Percentiles rank a stretch among this genome's conserved stretches.
phyloP scores from a whole-genome alignment of 2,888 invertebrate genomes.

The Ichneumoninae sp. region DNA sequence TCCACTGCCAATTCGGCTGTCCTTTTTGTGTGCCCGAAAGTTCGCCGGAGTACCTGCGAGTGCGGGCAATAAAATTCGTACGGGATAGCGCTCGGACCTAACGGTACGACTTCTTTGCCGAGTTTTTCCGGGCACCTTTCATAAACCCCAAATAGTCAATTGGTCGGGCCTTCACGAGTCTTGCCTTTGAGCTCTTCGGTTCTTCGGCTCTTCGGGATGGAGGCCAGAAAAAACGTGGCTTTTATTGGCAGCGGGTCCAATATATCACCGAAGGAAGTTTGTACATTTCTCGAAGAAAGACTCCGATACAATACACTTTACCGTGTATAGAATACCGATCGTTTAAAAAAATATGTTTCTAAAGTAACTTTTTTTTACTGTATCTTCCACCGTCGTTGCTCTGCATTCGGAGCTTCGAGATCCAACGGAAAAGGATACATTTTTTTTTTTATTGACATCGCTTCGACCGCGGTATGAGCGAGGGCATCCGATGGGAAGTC shows the following conservation, averaged over 20 bases:
- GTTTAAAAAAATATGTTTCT: neutral
- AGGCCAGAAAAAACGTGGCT: conserved; percentile 49
- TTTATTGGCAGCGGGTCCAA: conserved; percentile 25
- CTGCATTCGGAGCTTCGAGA: neutral
- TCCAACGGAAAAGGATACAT: neutral
- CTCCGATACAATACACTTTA: neutral
- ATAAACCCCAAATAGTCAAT: conserved; percentile 39
- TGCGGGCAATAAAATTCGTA: conserved; percentile 55
- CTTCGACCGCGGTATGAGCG: neutral
- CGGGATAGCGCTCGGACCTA: conserved; percentile 44
- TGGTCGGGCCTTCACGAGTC: conserved; percentile 36
- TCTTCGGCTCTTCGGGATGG: conserved; percentile 5
- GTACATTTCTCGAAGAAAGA: conserved; percentile 9
- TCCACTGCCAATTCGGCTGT: neutral
- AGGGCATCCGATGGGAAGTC: conserved; percentile 14
- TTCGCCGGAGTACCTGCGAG: conserved; percentile 32
- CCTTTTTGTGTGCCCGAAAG: conserved; percentile 15
- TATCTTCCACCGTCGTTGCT: neutral
- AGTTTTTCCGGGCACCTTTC: conserved; percentile 37
- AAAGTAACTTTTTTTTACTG: neutral
- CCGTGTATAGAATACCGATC: neutral
- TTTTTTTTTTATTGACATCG: neutral
- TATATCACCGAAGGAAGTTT: conserved; percentile 17
- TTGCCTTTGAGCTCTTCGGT: neutral
- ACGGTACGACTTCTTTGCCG: conserved; percentile 60